phyloP scores from a whole-genome alignment of 2,888 invertebrate genomes.

The Stomorhina lunata region DNA sequence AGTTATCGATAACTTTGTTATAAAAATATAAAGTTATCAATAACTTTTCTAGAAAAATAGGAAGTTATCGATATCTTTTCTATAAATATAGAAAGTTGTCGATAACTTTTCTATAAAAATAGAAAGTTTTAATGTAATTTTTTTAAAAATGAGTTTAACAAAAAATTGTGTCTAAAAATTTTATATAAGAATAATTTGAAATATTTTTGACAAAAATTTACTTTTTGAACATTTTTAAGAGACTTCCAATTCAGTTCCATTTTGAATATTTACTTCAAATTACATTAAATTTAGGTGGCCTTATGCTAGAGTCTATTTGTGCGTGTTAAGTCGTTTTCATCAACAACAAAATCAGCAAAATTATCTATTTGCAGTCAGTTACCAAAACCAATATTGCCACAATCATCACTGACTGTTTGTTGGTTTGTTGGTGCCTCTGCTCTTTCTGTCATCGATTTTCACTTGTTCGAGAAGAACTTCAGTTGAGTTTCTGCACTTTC shows the following conservation, averaged over 20 bases:
- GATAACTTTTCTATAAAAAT: no score
- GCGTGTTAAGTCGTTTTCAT: slow-evolving; percentile 11
- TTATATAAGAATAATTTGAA: no score
- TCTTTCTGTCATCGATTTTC: slow-evolving; percentile 25
- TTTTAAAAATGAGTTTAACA: no score
- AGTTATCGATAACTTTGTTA: no score
- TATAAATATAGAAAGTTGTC: no score
- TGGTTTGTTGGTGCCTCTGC: slow-evolving; percentile 17
- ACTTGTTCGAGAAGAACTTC: slow-evolving; percentile 28
- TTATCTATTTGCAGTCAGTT: slow-evolving; percentile 22
- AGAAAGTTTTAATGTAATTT: no score
- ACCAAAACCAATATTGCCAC: not conserved
- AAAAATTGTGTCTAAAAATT: no score
- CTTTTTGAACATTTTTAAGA: not conserved
- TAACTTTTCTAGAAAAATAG: no score
- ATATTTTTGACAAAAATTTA: no score
- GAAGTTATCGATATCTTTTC: no score
- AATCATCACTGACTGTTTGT: slow-evolving; percentile 7
- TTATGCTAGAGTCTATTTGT: slow-evolving; percentile 5
- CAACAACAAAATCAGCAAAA: no score
- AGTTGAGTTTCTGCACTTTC: slow-evolving; percentile 31
- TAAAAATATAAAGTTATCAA: no score
- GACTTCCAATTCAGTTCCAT: not conserved
- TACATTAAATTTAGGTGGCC: slow-evolving; percentile 36
- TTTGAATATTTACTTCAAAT: not conserved